Evolutionary conservation across 2,113 vertebrate genomes (phyloP), one percentile per base, ranked within the genome.

Genomic region (Serilophus lunatus): DNA sequence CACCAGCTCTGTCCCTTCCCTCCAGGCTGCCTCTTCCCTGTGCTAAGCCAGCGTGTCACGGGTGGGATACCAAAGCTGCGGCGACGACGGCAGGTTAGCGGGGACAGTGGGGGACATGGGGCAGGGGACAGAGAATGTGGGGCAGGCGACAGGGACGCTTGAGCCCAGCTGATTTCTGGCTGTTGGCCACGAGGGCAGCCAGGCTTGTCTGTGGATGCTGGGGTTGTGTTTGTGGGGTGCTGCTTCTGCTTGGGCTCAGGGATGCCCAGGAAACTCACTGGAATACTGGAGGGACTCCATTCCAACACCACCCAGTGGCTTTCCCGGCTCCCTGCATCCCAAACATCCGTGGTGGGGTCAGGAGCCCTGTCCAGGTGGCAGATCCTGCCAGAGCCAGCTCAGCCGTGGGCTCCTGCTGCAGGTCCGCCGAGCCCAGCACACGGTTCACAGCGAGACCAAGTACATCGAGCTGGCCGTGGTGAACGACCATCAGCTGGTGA

Each of bases 401-500:
- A 35, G 79, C 70, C 28, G 1, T 1, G 26, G 45, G 74, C 22
- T 64, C 80, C 75, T 80, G 0, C 51, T 86, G 15, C 97, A 98
- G 97, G 98, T 98, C 40, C 98, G 98, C 86, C 98, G 98, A 65
- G 98, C 98, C 63, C 98, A 98, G 59, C 98, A 98, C 91, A 99
- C 99, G 0, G 98, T 99, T 40, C 99, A 99, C 97, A 98, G 98
- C 6, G 99, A 99, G 98, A 99, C 99, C 97, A 99, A 99, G 97
- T 99, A 99, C 54, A 99, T 99, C 50, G 99, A 99, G 97, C 97
- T 99, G 97, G 98, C 99, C 28, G 98, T 99, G 77, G 98, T 99
- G 97, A 99, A 99, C 5, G 99, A 99, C 97, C 98, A 98, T 9
- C 98, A 98, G 42, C 98, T 99, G 98, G 99, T 99, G 94, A 98